These are phyloP conservation scores for Sandelia bainsii DNA, from an alignment of 2,797 vertebrate species.

Conservation along the genomic window DNA sequence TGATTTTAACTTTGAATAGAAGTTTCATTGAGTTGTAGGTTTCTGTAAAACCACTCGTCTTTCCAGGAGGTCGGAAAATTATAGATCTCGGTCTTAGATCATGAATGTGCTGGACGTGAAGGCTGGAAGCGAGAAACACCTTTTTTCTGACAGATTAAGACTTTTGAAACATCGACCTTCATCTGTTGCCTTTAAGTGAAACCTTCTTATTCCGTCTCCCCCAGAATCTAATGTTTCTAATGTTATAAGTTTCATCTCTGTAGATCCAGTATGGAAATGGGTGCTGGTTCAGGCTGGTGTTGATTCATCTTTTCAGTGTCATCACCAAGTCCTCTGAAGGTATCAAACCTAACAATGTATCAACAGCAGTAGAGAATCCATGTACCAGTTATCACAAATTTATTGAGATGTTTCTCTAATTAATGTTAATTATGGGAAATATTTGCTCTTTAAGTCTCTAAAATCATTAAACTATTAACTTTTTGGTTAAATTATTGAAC, in stretches of 20 bases:
- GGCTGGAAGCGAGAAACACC: conserved; percentile 13
- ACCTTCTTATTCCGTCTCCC: background rate
- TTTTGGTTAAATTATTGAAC: background rate
- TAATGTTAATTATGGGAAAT: too few relatives aligned
- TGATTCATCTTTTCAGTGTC: background rate
- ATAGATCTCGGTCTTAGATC: background rate
- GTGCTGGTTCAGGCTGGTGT: background rate
- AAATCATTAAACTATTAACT: background rate
- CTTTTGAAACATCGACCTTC: conserved; percentile 1
- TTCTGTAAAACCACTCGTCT: background rate
- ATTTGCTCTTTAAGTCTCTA: too few relatives aligned
- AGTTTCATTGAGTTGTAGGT: background rate
- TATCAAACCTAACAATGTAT: background rate
- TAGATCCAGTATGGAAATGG: background rate
- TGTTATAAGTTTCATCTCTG: background rate
- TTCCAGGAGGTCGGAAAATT: background rate
- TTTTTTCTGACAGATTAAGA: background rate
- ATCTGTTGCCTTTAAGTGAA: background rate
- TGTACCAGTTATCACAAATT: too few relatives aligned
- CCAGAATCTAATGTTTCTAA: background rate
- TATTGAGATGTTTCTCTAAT: too few relatives aligned
- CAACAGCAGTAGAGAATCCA: too few relatives aligned
- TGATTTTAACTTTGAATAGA: conserved; percentile 76
- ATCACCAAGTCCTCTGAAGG: background rate
- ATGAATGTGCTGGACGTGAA: background rate